Base-by-base conservation (phyloP, 2,113 vertebrate species). In the Lophius piscatorius region DNA sequence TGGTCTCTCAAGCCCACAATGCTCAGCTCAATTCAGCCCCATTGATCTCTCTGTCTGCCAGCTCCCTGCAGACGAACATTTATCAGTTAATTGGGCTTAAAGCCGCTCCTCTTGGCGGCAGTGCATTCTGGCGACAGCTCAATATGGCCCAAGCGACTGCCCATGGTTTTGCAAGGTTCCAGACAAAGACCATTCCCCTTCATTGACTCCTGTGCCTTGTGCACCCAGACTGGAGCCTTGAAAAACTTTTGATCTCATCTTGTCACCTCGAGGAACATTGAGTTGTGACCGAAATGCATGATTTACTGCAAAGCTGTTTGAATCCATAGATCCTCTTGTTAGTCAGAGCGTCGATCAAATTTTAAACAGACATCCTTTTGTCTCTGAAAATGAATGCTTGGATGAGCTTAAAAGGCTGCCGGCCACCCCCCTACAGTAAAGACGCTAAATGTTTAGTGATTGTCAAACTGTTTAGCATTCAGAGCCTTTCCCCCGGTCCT, bases 11-110 rank as follows among this genome's bases (percentile, higher is more conserved):
- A 22, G 46, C 38, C 48, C 22, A 14, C 48, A 21, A 47, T 50
- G 47, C 49, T 48, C 36, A 5, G 52, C 55, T 74, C 57, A 22
- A 56, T 79, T 55, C 54, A 51, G 60, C 61, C 29, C 29, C 74
- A 85, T 80, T 76, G 78, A 86, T 85, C 65, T 41, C 56, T 41
- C 40, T 29, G 33, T 67, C 73, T 65, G 56, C 70, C 61, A 60
- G 58, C 69, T 79, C 81, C 63, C 74, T 56, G 78, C 74, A 45
- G 76, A 68, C 65, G 9, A 70, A 62, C 78, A 75, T 77, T 51
- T 82, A 78, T 85, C 74, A 86, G 70, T 77, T 89, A 83, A 86
- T 86, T 85, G 74, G 73, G 75, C 76, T 70, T 72, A 50, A 76
- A 76, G 80, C 57, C 45, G 42, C 60, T 71, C 66, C 34, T 55